Evolutionary conservation across 2,888 invertebrate genomes (phyloP), one percentile per base, ranked within the genome.

Genomic region (Rhagium mordax): DNA sequence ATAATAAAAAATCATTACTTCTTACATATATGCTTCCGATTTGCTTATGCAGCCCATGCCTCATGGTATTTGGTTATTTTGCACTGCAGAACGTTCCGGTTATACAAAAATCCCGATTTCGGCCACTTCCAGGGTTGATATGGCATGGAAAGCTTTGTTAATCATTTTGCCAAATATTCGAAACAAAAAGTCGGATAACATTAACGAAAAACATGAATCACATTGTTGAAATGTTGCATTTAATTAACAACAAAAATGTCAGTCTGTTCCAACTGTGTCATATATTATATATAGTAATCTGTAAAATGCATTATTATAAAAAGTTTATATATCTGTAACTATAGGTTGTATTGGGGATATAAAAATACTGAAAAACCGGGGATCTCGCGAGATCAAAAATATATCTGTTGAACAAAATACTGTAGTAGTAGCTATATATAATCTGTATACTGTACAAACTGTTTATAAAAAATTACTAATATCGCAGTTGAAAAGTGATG

Each of bases 391-490:
- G 81, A 80, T 81, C 81, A 80, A 79, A 80, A 80, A 78, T 78
- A 78, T 75, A 78, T 78, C 76, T 76, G 74, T 82, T 76, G 81
- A 81, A 83, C 81, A 81, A 82, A 83, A 81, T 82, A 83, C 74
- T 79, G 75, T 75, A 65, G 65, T 65, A 77, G 74, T 41, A 41
- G 41, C 73, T 78, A 78, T 78, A 81, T 85, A 87, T 86, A 85
- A 84, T 86, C 85, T 87, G 84, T 86, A 81, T 82, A 86, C 86
- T 87, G 86, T 87, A 87, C 86, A 87, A 87, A 86, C 86, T 84
- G 84, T 80, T 76, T 78, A 81, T 84, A 84, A 85, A 84, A 86
- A 86, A 85, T 86, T 82, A 85, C 85, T 86, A 86, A 84, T 87
- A 87, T 87, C 86, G 86, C 86, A 87, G 87, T 81, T 80, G 77